Evolutionary conservation across 2,113 vertebrate species (phyloP).

Genomic region (Campylorhamphus procurvoides): DNA sequence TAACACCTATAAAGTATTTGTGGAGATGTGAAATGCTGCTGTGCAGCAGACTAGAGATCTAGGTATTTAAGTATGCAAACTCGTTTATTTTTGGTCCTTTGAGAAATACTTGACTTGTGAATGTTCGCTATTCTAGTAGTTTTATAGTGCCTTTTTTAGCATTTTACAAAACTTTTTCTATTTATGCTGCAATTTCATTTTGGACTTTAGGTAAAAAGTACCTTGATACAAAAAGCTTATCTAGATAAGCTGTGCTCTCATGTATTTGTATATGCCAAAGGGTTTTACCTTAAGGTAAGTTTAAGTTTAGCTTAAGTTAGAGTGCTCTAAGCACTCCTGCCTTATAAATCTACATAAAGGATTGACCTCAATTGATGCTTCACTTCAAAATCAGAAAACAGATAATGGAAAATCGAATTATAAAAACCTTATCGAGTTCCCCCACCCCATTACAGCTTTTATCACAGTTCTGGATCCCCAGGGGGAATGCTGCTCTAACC

Average conservation of each 20-base stretch:
- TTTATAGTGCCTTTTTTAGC: not conserved
- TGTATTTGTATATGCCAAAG: not conserved
- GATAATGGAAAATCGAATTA: constrained; percentile 29
- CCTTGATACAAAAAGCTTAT: not conserved
- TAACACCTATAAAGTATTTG: not conserved
- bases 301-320: not conserved
- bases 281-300: not conserved
- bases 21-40: not conserved
- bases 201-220: not conserved
- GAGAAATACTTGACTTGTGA: not conserved
- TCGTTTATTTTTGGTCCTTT: not conserved
- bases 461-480: not conserved
- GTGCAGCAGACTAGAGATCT: not conserved
- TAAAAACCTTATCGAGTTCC: not conserved
- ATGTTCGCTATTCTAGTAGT: not conserved
- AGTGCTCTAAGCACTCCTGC: not conserved
- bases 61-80: not conserved
- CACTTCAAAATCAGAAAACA: constrained; percentile 19
- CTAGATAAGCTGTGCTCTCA: not conserved
- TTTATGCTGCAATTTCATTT: not conserved
- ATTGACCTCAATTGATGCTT: not conserved
- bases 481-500: not conserved
- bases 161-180: not conserved
- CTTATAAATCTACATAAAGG: not conserved
- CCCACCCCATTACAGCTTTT: not conserved